Conservation (phyloP, 2,797 vertebrate species). For the Lacerta viridis region DNA sequence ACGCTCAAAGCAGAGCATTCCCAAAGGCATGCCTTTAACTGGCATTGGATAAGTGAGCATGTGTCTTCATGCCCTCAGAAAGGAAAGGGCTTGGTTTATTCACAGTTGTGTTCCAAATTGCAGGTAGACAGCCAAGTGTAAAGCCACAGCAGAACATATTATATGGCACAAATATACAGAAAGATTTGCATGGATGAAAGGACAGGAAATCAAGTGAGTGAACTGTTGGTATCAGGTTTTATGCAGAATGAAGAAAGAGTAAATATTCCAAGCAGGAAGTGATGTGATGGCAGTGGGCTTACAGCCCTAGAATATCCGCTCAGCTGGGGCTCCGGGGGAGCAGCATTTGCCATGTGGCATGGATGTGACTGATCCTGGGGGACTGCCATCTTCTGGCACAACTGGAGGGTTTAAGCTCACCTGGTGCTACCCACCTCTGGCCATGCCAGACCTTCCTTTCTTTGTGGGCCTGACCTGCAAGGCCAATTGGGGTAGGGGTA, state of each 20-base stretch:
- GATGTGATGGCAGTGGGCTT: background rate
- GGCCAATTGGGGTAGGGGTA: too few relatives aligned
- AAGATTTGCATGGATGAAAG: background rate
- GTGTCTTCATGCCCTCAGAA: conserved; percentile 73
- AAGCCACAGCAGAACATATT: background rate
- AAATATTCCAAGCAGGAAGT: background rate
- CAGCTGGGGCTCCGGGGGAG: too few relatives aligned
- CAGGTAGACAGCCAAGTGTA: conserved; percentile 52
- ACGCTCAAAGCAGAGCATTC: conserved; percentile 52
- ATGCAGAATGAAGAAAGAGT: background rate
- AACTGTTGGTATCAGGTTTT: conserved; percentile 6
- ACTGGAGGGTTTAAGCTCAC: too few relatives aligned
- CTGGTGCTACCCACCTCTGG: too few relatives aligned
- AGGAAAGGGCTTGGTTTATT: conserved; percentile 77
- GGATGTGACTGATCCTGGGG: too few relatives aligned
- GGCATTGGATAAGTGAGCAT: conserved; percentile 68
- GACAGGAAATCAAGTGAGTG: conserved; percentile 11
- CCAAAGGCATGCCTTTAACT: conserved; percentile 63
- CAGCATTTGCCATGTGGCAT: too few relatives aligned
- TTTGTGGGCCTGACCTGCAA: too few relatives aligned
- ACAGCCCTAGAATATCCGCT: too few relatives aligned
- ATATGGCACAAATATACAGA: background rate
- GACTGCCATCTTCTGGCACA: too few relatives aligned
- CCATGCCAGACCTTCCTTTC: too few relatives aligned
- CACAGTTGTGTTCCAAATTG: conserved; percentile 60